phyloP scores from a whole-genome alignment of 2,113 vertebrate species.

The Hassar affinis region DNA sequence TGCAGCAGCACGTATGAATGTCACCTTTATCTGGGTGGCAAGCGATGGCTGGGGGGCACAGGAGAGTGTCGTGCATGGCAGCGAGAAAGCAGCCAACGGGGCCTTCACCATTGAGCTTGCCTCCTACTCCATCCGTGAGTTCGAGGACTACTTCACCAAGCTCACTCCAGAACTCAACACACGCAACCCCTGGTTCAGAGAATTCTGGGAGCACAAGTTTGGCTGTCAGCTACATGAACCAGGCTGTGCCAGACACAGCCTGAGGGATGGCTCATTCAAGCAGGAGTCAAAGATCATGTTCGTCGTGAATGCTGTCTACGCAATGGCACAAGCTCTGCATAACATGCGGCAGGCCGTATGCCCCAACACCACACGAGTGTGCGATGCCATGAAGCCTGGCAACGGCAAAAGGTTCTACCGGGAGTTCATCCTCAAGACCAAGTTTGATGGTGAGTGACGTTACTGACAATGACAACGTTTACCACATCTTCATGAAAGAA shows the following conservation, averaged over 20 bases:
- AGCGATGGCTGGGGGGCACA: constrained; percentile 97
- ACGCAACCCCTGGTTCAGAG: constrained; percentile 93
- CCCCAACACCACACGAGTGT: constrained; percentile 86
- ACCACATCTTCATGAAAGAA: not conserved
- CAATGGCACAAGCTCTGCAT: constrained; percentile 90
- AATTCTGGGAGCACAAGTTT: constrained; percentile 98
- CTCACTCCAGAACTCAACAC: constrained; percentile 90
- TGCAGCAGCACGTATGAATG: constrained; percentile 86
- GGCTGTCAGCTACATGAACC: constrained; percentile 82
- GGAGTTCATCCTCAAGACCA: constrained; percentile 95
- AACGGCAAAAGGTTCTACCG: constrained; percentile 92
- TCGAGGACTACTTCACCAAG: constrained; percentile 85
- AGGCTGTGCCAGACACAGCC: constrained; percentile 81
- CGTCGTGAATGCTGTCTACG: constrained; percentile 92
- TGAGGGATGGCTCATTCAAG: constrained; percentile 82
- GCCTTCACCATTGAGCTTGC: constrained; percentile 96
- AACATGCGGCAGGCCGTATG: constrained; percentile 91
- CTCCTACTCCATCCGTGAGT: constrained; percentile 86
- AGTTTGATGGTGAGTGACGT: constrained; percentile 87
- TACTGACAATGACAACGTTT: not conserved
- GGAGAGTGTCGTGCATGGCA: constrained; percentile 92
- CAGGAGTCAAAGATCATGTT: constrained; percentile 98
- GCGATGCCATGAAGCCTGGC: constrained; percentile 86
- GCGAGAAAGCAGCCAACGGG: constrained; percentile 84
- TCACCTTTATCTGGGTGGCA: constrained; percentile 94